phyloP scores from a whole-genome alignment of 1,140 invertebrate genomes.

The Rhyacophila brunnea region DNA sequence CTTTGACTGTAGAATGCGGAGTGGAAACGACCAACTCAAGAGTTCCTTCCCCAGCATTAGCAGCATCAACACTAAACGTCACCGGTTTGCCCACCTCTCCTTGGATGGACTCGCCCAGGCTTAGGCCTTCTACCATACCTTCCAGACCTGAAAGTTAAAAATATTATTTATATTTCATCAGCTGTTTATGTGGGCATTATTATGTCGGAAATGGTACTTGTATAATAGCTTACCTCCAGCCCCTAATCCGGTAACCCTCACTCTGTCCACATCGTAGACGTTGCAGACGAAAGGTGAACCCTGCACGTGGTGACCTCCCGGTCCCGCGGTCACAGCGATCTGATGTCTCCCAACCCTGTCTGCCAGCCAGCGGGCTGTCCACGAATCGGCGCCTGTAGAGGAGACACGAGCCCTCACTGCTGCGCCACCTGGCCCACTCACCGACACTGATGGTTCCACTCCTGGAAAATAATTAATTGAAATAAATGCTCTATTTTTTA shows the following conservation, averaged over 20 bases:
- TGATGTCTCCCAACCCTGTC: conserved; percentile 84
- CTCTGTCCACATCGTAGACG: conserved; percentile 86
- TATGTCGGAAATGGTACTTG: too few species aligned
- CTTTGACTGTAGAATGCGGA: conserved; percentile 82
- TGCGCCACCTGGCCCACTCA: conserved; percentile 76
- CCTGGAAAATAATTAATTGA: conserved; percentile 44
- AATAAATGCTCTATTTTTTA: too few species aligned
- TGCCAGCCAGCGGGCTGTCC: conserved; percentile 76
- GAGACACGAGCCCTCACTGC: conserved; percentile 66
- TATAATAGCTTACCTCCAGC: conserved; percentile 41
- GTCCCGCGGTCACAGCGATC: conserved; percentile 74
- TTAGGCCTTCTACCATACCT: conserved; percentile 53
- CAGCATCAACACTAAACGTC: conserved; percentile 92
- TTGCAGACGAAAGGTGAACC: conserved; percentile 93
- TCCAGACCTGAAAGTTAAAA: conserved; percentile 44
- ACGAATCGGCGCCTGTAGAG: conserved; percentile 58
- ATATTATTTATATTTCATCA: too few species aligned
- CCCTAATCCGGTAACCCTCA: conserved; percentile 74
- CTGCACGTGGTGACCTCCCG: conserved; percentile 70
- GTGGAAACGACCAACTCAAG: conserved; percentile 92
- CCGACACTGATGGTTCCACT: conserved; percentile 66
- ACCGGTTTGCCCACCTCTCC: conserved; percentile 79
- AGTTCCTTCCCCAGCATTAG: conserved; percentile 93
- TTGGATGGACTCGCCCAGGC: conserved; percentile 54
- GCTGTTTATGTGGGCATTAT: too few species aligned